Evolutionary conservation across 2,113 vertebrate species (phyloP).

Genomic region (Chloropsis hardwickii): DNA sequence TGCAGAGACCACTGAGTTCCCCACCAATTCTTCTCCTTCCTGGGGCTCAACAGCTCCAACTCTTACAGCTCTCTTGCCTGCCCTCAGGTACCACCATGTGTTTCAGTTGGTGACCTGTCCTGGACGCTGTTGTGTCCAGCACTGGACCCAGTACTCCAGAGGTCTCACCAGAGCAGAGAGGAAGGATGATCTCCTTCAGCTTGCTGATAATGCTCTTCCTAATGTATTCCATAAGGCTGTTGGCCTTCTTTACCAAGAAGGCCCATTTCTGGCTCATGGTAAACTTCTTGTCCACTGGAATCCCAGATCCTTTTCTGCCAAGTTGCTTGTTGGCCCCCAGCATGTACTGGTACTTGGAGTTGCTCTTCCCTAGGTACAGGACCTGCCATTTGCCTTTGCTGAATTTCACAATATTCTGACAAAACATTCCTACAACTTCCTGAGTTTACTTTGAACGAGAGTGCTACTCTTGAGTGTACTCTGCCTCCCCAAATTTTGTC

Average conservation of each 20-base stretch:
- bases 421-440: background rate
- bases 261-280: background rate
- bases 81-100: accelerated
- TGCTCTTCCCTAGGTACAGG: background rate
- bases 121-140: background rate
- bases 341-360: background rate
- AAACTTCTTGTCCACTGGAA: background rate
- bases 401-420: background rate
- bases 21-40: background rate
- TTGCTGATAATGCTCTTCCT: background rate
- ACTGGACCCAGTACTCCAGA: too few relatives aligned
- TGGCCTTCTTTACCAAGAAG: background rate
- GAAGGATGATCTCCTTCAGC: background rate
- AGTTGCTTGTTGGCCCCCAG: background rate
- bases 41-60: background rate
- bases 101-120: background rate
- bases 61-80: background rate
- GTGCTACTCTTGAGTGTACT: accelerated
- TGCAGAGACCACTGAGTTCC: background rate
- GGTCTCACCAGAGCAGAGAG: background rate
- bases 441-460: background rate
- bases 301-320: background rate
- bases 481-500: background rate
- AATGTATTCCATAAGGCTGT: background rate
- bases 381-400: background rate